phyloP scores from a whole-genome alignment of 2,797 vertebrate genomes.

The Macrochelys suwanniensis region DNA sequence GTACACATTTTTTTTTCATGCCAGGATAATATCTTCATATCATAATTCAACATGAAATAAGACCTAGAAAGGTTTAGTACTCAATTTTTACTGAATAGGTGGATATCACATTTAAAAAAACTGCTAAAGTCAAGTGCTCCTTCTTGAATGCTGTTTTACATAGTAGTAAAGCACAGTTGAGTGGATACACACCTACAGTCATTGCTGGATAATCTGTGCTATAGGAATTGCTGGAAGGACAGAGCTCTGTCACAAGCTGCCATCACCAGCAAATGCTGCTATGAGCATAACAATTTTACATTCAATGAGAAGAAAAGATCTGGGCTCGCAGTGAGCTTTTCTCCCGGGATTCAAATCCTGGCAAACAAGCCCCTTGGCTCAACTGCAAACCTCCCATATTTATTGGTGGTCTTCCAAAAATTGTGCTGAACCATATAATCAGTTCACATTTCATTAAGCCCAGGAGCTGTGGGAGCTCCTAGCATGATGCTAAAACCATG shows the following conservation, averaged over 20 bases:
- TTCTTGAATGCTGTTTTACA: slow-evolving; percentile 65
- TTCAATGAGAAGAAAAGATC: slow-evolving; percentile 52
- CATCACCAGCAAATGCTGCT: slow-evolving; percentile 57
- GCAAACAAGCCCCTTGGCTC: slow-evolving; percentile 46
- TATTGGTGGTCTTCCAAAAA: slow-evolving; percentile 65
- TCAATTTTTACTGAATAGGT: slow-evolving; percentile 65
- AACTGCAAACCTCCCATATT: slow-evolving; percentile 56
- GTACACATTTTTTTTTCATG: slow-evolving; percentile 70
- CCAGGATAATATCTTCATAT: slow-evolving; percentile 58
- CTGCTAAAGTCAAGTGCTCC: slow-evolving; percentile 46
- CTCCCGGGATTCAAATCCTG: slow-evolving; percentile 49
- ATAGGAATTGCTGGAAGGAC: slow-evolving; percentile 55
- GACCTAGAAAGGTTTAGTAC: slow-evolving; percentile 51
- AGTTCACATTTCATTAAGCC: slow-evolving; percentile 69
- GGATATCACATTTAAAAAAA: slow-evolving; percentile 67
- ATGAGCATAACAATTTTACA: slow-evolving; percentile 16
- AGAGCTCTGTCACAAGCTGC: slow-evolving; percentile 57
- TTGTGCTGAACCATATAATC: slow-evolving; percentile 65
- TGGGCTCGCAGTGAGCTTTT: slow-evolving; percentile 43
- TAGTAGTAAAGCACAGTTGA: slow-evolving; percentile 29
- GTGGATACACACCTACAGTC: slow-evolving; percentile 34
- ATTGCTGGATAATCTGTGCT: slow-evolving; percentile 55
- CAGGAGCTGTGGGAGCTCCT: slow-evolving; percentile 34
- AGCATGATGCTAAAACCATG: slow-evolving; percentile 48
- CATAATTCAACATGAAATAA: slow-evolving; percentile 65